Conservation (phyloP, 2,113 vertebrate genomes). For the Ophiodon elongatus region DNA sequence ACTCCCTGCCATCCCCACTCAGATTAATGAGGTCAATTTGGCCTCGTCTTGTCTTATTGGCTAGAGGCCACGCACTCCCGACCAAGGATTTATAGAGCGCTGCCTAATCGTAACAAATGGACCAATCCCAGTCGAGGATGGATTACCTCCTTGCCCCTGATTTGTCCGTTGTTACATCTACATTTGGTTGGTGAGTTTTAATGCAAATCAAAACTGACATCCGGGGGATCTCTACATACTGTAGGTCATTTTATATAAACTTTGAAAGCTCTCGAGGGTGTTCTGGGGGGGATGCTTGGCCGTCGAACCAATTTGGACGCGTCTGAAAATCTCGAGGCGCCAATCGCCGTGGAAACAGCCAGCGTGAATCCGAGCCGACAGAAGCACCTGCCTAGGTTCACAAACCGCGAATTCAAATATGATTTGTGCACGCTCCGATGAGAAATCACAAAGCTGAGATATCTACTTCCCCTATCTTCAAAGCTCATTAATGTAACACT, state of each 20-base stretch:
- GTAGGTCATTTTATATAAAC: not conserved
- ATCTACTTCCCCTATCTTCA: not conserved
- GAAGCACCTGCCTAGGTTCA: not conserved
- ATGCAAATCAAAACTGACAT: not conserved
- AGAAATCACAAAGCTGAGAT: not conserved
- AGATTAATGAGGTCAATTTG: slow-evolving; percentile 74
- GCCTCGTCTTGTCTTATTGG: slow-evolving; percentile 68
- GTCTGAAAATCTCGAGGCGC: not conserved
- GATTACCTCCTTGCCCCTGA: slow-evolving; percentile 23
- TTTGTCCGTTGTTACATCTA: slow-evolving; percentile 31
- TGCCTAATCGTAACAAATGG: slow-evolving; percentile 60
- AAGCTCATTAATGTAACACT: not conserved
- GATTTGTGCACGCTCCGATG: too few relatives aligned
- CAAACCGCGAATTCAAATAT: not conserved
- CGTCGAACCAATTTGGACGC: not conserved
- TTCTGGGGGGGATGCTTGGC: too few relatives aligned
- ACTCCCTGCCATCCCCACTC: slow-evolving; percentile 2
- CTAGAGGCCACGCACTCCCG: slow-evolving; percentile 43
- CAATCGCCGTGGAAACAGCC: not conserved
- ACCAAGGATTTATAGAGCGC: slow-evolving; percentile 61
- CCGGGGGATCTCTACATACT: not conserved
- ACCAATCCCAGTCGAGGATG: slow-evolving; percentile 49
- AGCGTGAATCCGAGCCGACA: not conserved
- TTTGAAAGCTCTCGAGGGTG: not conserved
- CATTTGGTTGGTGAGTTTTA: slow-evolving; percentile 2